Percentiles rank a stretch among this genome's conserved stretches.
Conservation (phyloP, 1,140 invertebrate genomes). For the Eubasilissa regina region DNA sequence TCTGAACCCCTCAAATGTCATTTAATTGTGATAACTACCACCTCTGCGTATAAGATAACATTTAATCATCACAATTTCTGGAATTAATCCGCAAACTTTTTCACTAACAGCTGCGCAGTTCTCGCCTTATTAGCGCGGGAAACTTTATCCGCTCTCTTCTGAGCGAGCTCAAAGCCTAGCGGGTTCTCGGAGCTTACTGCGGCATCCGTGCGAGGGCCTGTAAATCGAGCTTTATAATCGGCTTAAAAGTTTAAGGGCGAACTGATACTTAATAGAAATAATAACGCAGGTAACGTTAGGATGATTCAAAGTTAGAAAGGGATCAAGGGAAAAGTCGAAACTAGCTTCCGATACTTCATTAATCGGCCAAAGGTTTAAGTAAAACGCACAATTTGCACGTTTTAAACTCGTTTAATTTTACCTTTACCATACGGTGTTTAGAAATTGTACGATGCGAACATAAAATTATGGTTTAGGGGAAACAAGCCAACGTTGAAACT, state of each 20-base stretch:
- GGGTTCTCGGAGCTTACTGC: neutral
- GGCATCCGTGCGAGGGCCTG: neutral
- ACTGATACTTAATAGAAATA: slow-evolving; percentile 4
- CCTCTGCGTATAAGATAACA: neutral
- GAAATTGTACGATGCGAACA: too few species aligned
- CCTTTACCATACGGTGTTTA: too few species aligned
- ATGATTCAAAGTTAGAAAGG: too few species aligned
- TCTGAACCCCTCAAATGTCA: too few species aligned
- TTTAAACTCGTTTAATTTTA: too few species aligned
- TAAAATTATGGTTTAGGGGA: too few species aligned
- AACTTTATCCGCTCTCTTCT: neutral
- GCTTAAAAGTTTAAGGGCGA: slow-evolving; percentile 15
- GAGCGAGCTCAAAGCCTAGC: neutral
- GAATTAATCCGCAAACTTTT: slow-evolving; percentile 25
- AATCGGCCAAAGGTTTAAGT: too few species aligned
- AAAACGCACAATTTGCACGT: too few species aligned
- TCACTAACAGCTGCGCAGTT: slow-evolving; percentile 1
- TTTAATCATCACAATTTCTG: neutral
- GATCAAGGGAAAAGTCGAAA: too few species aligned
- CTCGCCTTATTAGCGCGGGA: slow-evolving; percentile 19
- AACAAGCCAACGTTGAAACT: too few species aligned
- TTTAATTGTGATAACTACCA: neutral
- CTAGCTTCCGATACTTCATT: too few species aligned
- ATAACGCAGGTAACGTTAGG: neutral
- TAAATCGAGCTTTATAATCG: neutral